These are phyloP conservation scores for Drosophila repleta DNA, from an alignment of 1,140 invertebrate genomes.

Conservation along the genomic window DNA sequence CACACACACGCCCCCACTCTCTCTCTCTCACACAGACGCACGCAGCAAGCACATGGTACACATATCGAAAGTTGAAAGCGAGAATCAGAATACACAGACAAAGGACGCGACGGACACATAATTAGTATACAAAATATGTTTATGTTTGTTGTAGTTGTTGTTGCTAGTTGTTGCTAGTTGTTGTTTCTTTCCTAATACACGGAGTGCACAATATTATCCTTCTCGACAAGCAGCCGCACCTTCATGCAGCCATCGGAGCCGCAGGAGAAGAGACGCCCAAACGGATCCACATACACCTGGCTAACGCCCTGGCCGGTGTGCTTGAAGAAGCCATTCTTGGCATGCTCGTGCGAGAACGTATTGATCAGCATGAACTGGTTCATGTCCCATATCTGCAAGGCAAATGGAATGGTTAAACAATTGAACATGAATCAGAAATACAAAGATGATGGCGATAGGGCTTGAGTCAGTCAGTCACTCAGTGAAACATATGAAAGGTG, in stretches of 20 bases:
- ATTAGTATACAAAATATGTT: constrained; percentile 26
- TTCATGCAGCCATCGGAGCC: constrained; percentile 99
- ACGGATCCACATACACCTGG: constrained; percentile 95
- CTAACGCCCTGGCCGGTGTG: constrained; percentile 98
- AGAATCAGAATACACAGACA: constrained; percentile 8
- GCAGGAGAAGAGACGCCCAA: constrained; percentile 96
- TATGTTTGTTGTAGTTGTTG: constrained; percentile 15
- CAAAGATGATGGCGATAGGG: too few relatives aligned
- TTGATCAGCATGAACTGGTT: constrained; percentile 93
- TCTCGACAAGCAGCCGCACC: constrained; percentile 92
- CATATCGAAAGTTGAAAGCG: constrained; percentile 4
- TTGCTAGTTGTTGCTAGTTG: constrained; percentile 13
- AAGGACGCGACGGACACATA: constrained; percentile 31
- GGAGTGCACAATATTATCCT: constrained; percentile 79
- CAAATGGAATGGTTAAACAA: background rate
- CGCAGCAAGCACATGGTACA: constrained; percentile 25
- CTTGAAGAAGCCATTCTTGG: constrained; percentile 96
- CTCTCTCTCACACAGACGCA: background rate
- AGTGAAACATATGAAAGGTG: too few relatives aligned
- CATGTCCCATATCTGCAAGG: constrained; percentile 94
- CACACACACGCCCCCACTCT: background rate
- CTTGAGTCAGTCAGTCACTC: too few relatives aligned
- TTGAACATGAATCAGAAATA: background rate
- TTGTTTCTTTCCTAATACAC: constrained; percentile 69
- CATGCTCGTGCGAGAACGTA: constrained; percentile 96